These are phyloP conservation scores for Australoheros scitulus DNA, from an alignment of 2,113 vertebrate species.

Conservation along the genomic window DNA sequence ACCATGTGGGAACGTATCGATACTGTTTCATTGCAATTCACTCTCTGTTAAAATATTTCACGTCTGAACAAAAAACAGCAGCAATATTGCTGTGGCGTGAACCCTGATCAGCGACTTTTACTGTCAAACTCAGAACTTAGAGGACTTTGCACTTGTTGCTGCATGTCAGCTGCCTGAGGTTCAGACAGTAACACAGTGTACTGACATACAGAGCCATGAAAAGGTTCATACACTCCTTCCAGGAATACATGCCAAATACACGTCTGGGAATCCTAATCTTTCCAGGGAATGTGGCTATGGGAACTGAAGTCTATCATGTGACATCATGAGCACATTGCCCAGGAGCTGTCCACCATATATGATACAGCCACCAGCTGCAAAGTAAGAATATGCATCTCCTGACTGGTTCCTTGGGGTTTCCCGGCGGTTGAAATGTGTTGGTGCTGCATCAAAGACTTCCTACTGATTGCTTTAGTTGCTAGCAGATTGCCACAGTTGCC, in stretches of 20 bases:
- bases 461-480: background rate
- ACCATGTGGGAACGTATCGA: background rate
- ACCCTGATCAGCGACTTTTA: background rate
- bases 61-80: background rate
- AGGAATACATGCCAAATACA: conserved; percentile 18
- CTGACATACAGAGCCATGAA: background rate
- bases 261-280: background rate
- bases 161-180: conserved; percentile 20
- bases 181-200: conserved; percentile 20
- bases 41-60: background rate
- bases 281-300: conserved; percentile 2
- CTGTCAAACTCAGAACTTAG: conserved; percentile 1
- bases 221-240: conserved; percentile 23
- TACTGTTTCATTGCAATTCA: background rate
- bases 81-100: background rate
- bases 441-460: background rate
- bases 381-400: background rate
- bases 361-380: background rate
- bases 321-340: background rate
- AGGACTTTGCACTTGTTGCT: conserved; percentile 16
- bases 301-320: too few relatives aligned
- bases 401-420: background rate
- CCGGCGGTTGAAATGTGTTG: too few relatives aligned
- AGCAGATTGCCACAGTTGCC: too few relatives aligned
- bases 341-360: background rate